phyloP scores from a whole-genome alignment of 2,797 vertebrate species.

The Lophius americanus region DNA sequence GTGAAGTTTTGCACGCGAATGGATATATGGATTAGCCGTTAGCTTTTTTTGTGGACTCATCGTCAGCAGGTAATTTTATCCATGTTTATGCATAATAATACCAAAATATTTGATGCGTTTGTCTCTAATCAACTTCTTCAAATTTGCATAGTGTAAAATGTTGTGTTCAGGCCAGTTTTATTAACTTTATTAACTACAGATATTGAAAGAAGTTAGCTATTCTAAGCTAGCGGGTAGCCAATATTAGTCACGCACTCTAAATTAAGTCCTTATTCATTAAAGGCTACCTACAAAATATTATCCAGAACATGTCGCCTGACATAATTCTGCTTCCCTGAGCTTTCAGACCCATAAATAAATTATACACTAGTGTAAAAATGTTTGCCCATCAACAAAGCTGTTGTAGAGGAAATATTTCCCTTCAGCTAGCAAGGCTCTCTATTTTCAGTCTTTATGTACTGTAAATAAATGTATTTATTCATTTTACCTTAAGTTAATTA shows the following conservation, averaged over 20 bases:
- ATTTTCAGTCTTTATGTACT: too few relatives aligned
- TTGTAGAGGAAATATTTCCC: background rate
- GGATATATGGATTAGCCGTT: conserved; percentile 1
- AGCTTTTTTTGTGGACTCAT: rapidly evolving
- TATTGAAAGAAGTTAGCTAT: background rate
- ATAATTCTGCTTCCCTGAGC: too few relatives aligned
- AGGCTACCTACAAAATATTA: too few relatives aligned
- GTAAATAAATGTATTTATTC: too few relatives aligned
- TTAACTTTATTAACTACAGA: background rate
- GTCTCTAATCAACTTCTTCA: too few relatives aligned
- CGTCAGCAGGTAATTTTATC: background rate
- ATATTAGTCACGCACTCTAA: background rate
- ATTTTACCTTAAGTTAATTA: too few relatives aligned
- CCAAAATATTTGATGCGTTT: rapidly evolving
- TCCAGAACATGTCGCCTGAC: too few relatives aligned
- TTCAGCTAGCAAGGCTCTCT: background rate
- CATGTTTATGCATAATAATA: background rate
- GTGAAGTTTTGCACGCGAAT: background rate
- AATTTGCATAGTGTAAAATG: background rate
- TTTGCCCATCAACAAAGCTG: background rate
- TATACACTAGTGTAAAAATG: background rate
- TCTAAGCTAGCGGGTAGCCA: background rate
- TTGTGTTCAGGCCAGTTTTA: background rate
- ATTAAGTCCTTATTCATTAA: background rate
- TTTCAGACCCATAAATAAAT: too few relatives aligned